phyloP scores from a whole-genome alignment of 2,113 vertebrate species.

The Rana temporaria region DNA sequence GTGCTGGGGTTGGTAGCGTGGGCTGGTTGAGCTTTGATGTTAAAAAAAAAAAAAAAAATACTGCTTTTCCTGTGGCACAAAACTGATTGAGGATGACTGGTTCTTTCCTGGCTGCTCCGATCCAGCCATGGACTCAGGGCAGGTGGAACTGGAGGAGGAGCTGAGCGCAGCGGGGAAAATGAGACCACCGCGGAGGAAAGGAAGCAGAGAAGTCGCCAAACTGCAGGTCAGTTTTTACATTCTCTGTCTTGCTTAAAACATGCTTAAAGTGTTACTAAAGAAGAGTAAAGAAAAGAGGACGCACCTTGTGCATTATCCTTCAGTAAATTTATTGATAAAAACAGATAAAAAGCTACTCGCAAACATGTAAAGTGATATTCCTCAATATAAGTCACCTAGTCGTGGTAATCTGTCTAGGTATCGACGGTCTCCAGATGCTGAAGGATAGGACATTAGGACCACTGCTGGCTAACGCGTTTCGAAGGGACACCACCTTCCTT shows the following conservation, averaged over 20 bases:
- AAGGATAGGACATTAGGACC: too few species aligned
- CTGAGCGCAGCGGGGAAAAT: conserved; percentile 79
- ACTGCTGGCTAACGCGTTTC: too few species aligned
- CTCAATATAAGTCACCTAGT: too few species aligned
- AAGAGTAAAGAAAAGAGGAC: too few species aligned
- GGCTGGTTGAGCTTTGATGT: conserved; percentile 62
- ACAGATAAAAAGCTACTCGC: too few species aligned
- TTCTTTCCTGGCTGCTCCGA: conserved; percentile 98
- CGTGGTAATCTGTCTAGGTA: too few species aligned
- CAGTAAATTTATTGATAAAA: too few species aligned
- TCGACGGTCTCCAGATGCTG: too few species aligned
- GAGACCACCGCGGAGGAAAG: conserved; percentile 71
- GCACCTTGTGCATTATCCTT: too few species aligned
- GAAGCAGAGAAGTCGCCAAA: conserved; percentile 68
- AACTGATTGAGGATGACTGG: conserved; percentile 99
- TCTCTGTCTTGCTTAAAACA: not conserved
- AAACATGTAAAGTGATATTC: too few species aligned
- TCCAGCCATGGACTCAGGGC: conserved; percentile 91
- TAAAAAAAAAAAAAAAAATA: conserved; percentile 55
- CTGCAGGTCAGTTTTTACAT: conserved; percentile 76
- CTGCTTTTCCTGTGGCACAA: conserved; percentile 92
- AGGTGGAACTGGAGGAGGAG: conserved; percentile 96
- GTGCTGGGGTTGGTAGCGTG: conserved; percentile 53
- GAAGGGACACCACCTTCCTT: too few species aligned
- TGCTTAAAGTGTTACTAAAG: not conserved